These are phyloP conservation scores for Drosophila nr. perissopoda DNA, from an alignment of 2,888 invertebrate genomes.

Conservation along the genomic window DNA sequence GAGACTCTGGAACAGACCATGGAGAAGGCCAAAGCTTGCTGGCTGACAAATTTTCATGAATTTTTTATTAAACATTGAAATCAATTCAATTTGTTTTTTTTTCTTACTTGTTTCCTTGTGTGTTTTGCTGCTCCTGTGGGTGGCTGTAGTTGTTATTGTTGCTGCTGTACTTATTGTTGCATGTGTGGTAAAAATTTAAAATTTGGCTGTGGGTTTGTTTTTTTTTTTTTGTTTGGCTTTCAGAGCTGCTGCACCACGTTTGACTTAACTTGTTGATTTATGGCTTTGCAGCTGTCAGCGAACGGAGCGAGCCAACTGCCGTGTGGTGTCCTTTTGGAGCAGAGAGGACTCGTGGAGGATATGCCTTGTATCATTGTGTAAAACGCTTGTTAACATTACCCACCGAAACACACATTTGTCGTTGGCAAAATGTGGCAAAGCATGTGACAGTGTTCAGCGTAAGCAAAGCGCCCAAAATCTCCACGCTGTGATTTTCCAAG, in stretches of 20 bases:
- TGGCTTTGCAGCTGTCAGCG: conserved; percentile 76
- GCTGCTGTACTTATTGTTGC: conserved; percentile 38
- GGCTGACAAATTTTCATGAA: conserved; percentile 82
- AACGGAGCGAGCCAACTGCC: conserved; percentile 59
- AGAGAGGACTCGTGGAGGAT: conserved; percentile 35
- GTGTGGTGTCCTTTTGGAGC: conserved; percentile 49
- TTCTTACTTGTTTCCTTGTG: conserved; percentile 9
- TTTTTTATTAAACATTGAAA: conserved; percentile 82
- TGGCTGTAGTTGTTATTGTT: conserved; percentile 19
- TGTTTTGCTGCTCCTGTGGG: conserved; percentile 10
- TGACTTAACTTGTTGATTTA: conserved; percentile 82
- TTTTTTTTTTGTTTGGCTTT: conserved; percentile 45
- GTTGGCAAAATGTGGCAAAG: conserved; percentile 30
- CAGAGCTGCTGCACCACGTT: conserved; percentile 66
- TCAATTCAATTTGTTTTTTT: conserved; percentile 68
- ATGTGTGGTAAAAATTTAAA: conserved; percentile 65
- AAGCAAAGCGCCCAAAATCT: conserved; percentile 44
- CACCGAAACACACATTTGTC: conserved; percentile 65
- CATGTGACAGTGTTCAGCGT: conserved; percentile 58
- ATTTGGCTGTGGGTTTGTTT: conserved; percentile 50
- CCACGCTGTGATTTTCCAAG: conserved; percentile 47
- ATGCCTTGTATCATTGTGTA: conserved; percentile 72
- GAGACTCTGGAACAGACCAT: conserved; percentile 5
- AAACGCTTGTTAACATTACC: conserved; percentile 79
- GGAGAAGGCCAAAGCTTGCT: conserved; percentile 46